Evolutionary conservation across 1,140 invertebrate genomes (phyloP), one percentile per base, ranked within the genome.

Genomic region (Nylanderia fulva): DNA sequence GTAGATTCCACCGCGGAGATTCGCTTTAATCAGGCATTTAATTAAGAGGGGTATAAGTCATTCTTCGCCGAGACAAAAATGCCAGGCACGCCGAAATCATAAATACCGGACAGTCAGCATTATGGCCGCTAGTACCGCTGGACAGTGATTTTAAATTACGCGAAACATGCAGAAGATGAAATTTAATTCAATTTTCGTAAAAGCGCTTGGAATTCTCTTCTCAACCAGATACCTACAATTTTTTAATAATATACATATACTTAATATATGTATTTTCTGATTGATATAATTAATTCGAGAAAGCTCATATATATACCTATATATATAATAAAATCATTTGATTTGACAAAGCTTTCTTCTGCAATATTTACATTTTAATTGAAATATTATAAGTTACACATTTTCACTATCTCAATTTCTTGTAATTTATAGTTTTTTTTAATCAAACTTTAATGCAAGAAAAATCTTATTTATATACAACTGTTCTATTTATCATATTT

Each of bases 91-190:
- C 1, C 15, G 61, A 42, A 60, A 86, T 83, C 69, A 42, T 87
- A 87, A 86, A 86, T 86, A 60, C 42, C 48, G 61, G 39, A 74
- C 60, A 86, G 72, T 86, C 27, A 21, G 54, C 45, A 33, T 75
- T 86, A 83, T 82, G 45, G 48, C 18, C 4, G 61, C 56, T 29
- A 21, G 54, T 68, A 9, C n/a, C 7, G 33, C 33, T 74, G 66
- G 56, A 83, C 76, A 82, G 52, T 87, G 71, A 87, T 83, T 83
- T 87, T 68, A 86, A 86, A 86, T 88, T 86, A 86, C 63, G 61
- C 71, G 39, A 61, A 74, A 80, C 74, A 18, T 18, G 1, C 15
- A 21, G 56, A 74, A 69, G 71, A 54, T 79, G 60, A 85, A 87
- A 87, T 85, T 80, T 88, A 88, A 88, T 85, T 82, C 27, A 87